Conservation (phyloP, 2,113 vertebrate genomes). For the Pseudopodoces humilis region DNA sequence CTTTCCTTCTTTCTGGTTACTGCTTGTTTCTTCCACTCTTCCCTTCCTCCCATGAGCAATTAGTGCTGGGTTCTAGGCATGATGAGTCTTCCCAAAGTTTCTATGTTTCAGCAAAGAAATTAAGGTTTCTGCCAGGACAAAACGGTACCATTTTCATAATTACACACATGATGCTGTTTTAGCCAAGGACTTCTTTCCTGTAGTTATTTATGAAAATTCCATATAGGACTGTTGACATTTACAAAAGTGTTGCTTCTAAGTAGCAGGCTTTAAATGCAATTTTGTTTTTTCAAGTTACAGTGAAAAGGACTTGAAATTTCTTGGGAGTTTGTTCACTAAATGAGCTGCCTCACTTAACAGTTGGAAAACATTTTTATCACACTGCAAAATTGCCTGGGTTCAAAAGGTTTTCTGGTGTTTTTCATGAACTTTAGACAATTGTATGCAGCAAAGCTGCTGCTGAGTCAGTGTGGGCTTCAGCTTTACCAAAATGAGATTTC, state of each 20-base stretch:
- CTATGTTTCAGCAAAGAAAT: background rate
- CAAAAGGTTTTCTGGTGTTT: background rate
- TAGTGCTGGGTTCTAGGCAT: background rate
- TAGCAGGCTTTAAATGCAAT: background rate
- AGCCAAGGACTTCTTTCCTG: background rate
- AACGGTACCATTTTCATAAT: background rate
- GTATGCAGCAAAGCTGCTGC: background rate
- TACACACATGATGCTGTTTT: accelerated
- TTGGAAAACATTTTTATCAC: background rate
- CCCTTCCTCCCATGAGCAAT: background rate
- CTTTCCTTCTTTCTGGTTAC: background rate
- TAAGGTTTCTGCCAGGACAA: background rate
- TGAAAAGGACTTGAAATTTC: background rate
- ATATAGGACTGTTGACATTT: background rate
- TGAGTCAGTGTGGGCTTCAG: background rate
- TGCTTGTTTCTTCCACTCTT: background rate
- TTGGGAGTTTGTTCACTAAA: background rate
- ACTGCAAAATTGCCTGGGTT: background rate
- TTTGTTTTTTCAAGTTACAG: background rate
- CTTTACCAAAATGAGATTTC: background rate
- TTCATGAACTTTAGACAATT: background rate
- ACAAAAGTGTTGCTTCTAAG: background rate
- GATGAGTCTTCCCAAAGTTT: background rate
- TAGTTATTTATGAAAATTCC: background rate
- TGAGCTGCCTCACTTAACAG: background rate